Percentiles rank a stretch among this genome's conserved stretches.
phyloP scores from a whole-genome alignment of 1,140 invertebrate species.

The Drosophila orosa region DNA sequence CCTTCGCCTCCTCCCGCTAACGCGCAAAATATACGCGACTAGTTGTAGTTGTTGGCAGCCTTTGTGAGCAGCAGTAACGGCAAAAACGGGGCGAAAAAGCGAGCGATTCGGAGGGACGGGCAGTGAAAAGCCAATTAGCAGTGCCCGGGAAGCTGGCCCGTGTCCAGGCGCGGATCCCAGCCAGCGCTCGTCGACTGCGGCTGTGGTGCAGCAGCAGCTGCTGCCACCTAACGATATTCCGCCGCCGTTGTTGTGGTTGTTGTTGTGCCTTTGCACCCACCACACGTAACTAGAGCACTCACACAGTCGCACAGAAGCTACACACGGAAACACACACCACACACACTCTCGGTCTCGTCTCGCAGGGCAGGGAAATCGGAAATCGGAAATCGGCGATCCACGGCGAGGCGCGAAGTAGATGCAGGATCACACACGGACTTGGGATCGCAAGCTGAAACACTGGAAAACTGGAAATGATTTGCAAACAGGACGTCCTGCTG shows the following conservation, averaged over 20 bases:
- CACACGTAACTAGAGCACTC: slow-evolving; percentile 68
- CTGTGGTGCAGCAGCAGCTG: slow-evolving; percentile 60
- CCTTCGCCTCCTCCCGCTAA: slow-evolving; percentile 26
- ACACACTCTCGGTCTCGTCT: not conserved
- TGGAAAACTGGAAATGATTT: slow-evolving; percentile 92
- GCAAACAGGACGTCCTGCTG: slow-evolving; percentile 96
- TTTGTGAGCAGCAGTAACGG: slow-evolving; percentile 31
- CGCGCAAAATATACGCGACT: slow-evolving; percentile 51
- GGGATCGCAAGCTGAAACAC: slow-evolving; percentile 47
- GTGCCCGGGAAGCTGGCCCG: slow-evolving; percentile 31
- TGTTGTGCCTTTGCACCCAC: slow-evolving; percentile 77
- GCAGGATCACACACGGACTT: slow-evolving; percentile 54
- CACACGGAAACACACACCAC: slow-evolving; percentile 18
- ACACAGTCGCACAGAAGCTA: slow-evolving; percentile 13
- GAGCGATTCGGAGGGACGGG: slow-evolving; percentile 14
- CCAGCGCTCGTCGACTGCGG: slow-evolving; percentile 29
- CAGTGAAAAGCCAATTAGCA: slow-evolving; percentile 41
- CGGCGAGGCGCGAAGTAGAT: slow-evolving; percentile 53
- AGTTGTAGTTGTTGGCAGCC: slow-evolving; percentile 49
- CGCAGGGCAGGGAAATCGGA: slow-evolving; percentile 14
- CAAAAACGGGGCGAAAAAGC: slow-evolving; percentile 38
- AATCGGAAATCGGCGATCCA: slow-evolving; percentile 14
- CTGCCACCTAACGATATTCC: slow-evolving; percentile 51
- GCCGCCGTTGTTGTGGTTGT: slow-evolving; percentile 55
- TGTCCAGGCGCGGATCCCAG: slow-evolving; percentile 31